Evolutionary conservation across 2,888 invertebrate species (phyloP).

Genomic region (Andrena hattorfiana): DNA sequence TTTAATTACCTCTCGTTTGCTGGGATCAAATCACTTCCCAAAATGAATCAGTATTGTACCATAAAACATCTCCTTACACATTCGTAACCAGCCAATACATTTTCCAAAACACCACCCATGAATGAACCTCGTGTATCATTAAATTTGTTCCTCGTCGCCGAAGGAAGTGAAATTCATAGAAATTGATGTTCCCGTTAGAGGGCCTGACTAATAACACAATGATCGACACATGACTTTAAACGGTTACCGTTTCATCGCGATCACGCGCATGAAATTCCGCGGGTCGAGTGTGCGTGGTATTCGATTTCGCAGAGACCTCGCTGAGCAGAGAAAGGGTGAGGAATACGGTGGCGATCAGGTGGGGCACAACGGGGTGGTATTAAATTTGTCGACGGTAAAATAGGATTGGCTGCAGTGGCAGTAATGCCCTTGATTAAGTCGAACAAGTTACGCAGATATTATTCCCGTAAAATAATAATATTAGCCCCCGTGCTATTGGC

Average conservation of each 20-base stretch:
- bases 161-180: not conserved
- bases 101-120: no score
- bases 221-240: slow-evolving; percentile 33
- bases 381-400: slow-evolving; percentile 75
- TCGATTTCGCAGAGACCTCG: slow-evolving; percentile 53
- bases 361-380: slow-evolving; percentile 42
- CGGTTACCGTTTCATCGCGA: slow-evolving; percentile 23
- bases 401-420: slow-evolving; percentile 68
- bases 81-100: no score
- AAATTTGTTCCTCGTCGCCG: not conserved
- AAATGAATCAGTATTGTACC: no score
- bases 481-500: slow-evolving; percentile 72
- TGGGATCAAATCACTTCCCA: no score
- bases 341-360: slow-evolving; percentile 28
- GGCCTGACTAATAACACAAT: slow-evolving; percentile 21
- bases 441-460: slow-evolving; percentile 77
- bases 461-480: slow-evolving; percentile 75
- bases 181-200: not conserved
- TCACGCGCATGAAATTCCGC: slow-evolving; percentile 18
- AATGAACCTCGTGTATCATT: no score
- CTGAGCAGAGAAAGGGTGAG: not conserved
- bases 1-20: no score
- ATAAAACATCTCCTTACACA: no score
- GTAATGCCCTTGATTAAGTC: slow-evolving; percentile 76
- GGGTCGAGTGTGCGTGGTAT: slow-evolving; percentile 19